phyloP scores from a whole-genome alignment of 2,113 vertebrate genomes.

The Otolemur garnettii region DNA sequence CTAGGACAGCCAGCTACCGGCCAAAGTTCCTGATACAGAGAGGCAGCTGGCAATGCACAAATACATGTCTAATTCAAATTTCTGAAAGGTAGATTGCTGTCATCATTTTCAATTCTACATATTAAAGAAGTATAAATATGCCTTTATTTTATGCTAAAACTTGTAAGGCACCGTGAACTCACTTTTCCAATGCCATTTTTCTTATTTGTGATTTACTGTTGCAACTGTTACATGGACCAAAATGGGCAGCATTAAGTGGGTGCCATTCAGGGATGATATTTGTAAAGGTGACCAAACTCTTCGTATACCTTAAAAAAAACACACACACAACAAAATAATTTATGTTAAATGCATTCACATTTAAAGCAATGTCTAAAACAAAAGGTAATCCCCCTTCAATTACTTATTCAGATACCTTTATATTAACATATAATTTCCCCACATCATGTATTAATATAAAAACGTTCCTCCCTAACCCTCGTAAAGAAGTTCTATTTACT shows the following conservation, averaged over 20 bases:
- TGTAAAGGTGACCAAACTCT: constrained; percentile 93
- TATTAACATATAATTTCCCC: neutral
- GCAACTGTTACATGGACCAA: constrained; percentile 91
- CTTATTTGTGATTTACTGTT: constrained; percentile 88
- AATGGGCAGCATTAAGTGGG: constrained; percentile 91
- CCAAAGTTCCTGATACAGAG: neutral
- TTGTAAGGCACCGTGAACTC: constrained; percentile 77
- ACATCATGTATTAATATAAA: neutral
- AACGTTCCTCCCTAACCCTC: neutral
- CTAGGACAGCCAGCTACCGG: neutral
- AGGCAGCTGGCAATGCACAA: neutral
- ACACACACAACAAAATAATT: neutral
- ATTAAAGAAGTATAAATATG: neutral
- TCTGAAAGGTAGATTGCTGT: neutral
- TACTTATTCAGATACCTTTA: too few species aligned
- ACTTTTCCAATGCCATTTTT: constrained; percentile 93
- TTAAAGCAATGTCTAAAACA: constrained; percentile 28
- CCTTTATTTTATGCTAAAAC: constrained; percentile 49
- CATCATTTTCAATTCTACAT: neutral
- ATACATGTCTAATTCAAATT: neutral
- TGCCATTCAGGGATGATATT: constrained; percentile 92
- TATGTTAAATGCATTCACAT: neutral
- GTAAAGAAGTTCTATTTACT: neutral
- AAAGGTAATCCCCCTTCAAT: neutral
- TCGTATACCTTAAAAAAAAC: constrained; percentile 86